phyloP scores from a whole-genome alignment of 2,888 invertebrate genomes.

The Apocheima hispidaria region DNA sequence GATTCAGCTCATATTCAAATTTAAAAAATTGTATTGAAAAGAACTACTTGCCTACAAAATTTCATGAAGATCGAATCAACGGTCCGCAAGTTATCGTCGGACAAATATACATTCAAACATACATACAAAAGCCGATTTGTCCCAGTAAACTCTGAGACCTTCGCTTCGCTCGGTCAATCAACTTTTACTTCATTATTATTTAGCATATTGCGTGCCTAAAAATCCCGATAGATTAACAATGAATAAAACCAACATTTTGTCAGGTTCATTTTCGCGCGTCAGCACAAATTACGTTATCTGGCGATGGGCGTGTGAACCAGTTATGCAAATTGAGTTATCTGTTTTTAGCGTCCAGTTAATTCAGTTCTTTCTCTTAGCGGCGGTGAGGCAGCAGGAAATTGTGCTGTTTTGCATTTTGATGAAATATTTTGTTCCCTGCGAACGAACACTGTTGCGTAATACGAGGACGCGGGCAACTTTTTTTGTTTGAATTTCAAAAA shows the following conservation, averaged over 20 bases:
- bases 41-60: no score
- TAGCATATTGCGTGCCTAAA: conserved; percentile 15
- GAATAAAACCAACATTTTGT: conserved; percentile 48
- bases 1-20: no score
- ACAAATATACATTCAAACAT: no score
- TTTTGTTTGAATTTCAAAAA: background rate
- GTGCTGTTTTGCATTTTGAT: conserved; percentile 82
- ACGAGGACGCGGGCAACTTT: background rate
- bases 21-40: no score
- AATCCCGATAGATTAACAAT: conserved; percentile 42
- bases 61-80: no score
- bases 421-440: conserved; percentile 66
- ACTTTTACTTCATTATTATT: conserved; percentile 14
- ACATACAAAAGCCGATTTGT: no score
- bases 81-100: no score
- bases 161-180: no score
- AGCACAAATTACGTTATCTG: conserved; percentile 74
- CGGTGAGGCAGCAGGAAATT: conserved; percentile 63
- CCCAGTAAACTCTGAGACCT: no score
- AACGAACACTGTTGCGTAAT: conserved; percentile 40
- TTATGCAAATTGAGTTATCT: conserved; percentile 83
- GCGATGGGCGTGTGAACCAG: conserved; percentile 74
- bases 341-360: conserved; percentile 81
- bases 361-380: conserved; percentile 71
- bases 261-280: conserved; percentile 65